Conservation (phyloP, 2,888 invertebrate species). For the Xestoiulus laeticollis region DNA sequence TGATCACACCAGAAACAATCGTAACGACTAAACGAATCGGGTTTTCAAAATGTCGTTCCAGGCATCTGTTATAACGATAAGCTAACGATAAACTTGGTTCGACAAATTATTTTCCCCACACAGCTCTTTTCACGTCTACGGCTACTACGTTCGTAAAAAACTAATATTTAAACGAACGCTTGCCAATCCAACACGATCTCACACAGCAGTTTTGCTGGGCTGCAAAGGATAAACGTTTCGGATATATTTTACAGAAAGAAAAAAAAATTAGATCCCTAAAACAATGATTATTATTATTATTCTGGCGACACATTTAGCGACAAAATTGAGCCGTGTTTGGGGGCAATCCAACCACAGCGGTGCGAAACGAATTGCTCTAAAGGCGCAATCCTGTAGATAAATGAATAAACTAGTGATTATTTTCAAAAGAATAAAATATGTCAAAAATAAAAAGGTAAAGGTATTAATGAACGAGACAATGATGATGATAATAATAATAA, state of each 20-base stretch:
- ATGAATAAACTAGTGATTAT: neutral
- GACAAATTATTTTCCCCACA: neutral
- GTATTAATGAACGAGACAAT: neutral
- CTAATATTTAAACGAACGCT: neutral
- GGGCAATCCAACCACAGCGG: neutral
- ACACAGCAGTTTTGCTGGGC: conserved; percentile 46
- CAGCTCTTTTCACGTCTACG: neutral
- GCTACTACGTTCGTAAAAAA: neutral
- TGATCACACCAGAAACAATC: too few species aligned
- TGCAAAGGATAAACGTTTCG: conserved; percentile 45
- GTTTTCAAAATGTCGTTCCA: neutral
- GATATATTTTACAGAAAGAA: neutral
- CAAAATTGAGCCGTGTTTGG: neutral
- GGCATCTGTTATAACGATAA: neutral
- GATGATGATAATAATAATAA: conserved; percentile 16
- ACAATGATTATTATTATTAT: conserved; percentile 24
- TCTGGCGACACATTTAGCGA: neutral
- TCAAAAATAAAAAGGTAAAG: neutral
- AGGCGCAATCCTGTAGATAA: conserved; percentile 27
- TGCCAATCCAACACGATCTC: neutral
- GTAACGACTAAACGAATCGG: neutral
- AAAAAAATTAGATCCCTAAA: neutral
- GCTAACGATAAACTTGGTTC: neutral
- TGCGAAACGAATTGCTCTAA: neutral
- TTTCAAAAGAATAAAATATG: neutral